phyloP scores from a whole-genome alignment of 2,797 vertebrate species.

The Hafferia zeledoni region DNA sequence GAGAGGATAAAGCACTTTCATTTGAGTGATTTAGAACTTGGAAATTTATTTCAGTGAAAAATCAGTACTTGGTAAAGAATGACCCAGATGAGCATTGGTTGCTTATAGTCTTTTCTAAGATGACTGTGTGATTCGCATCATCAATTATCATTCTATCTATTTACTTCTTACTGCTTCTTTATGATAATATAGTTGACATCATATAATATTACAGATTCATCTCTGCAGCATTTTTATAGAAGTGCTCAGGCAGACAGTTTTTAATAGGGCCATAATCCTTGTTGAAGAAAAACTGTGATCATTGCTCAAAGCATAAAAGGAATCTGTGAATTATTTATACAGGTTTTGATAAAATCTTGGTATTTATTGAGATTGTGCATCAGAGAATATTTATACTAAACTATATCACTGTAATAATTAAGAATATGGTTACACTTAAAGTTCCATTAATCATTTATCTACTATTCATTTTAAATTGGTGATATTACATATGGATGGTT shows the following conservation, averaged over 20 bases:
- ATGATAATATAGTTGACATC: constrained; percentile 19
- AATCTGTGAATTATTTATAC: neutral
- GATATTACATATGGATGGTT: neutral
- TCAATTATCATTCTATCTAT: neutral
- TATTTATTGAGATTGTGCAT: neutral
- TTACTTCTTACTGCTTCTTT: constrained; percentile 38
- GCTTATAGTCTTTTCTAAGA: neutral
- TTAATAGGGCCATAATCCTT: neutral
- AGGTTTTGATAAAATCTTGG: neutral
- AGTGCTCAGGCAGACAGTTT: neutral
- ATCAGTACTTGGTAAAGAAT: neutral
- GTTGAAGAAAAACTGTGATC: neutral
- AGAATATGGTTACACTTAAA: neutral
- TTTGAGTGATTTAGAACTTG: constrained; percentile 25
- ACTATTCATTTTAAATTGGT: neutral
- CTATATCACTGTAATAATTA: neutral
- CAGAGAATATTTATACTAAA: neutral
- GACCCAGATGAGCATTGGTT: neutral
- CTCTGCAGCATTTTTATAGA: neutral
- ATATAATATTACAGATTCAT: neutral
- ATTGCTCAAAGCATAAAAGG: neutral
- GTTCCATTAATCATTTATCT: neutral
- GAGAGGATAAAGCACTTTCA: constrained; percentile 38
- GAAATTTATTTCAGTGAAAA: constrained; percentile 20
- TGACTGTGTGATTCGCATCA: neutral